Conservation (phyloP, 2,113 vertebrate species). For the Nannobrachium achirus region DNA sequence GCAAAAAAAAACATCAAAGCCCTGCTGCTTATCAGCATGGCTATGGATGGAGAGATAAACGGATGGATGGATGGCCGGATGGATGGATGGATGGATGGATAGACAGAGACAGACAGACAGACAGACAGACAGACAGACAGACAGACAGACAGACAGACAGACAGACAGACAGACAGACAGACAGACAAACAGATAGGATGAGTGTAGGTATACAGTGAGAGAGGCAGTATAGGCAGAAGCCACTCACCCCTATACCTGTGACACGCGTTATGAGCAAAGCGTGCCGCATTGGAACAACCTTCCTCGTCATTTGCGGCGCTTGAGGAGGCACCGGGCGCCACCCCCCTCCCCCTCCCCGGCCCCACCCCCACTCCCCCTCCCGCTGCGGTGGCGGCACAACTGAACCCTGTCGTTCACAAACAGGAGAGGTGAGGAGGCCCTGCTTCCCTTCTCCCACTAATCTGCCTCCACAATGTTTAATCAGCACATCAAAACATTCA, state of each 20-base stretch:
- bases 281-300: conserved; percentile 27
- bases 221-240: conserved; percentile 1
- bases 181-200: not conserved
- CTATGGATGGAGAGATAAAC: conserved; percentile 18
- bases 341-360: not conserved
- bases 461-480: conserved; percentile 83
- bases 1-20: not conserved
- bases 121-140: conserved; percentile 16
- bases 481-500: conserved; percentile 88
- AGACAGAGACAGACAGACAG: conserved; percentile 35
- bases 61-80: conserved; percentile 14
- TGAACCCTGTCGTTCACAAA: conserved; percentile 56
- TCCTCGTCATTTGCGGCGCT: conserved; percentile 36
- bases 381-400: conserved; percentile 29
- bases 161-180: not conserved
- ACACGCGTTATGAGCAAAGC: conserved; percentile 37
- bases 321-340: not conserved
- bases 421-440: conserved; percentile 72
- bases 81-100: conserved; percentile 28
- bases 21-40: conserved; percentile 5
- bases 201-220: not conserved
- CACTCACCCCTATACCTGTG: conserved; percentile 44
- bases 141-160: conserved; percentile 3
- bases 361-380: not conserved
- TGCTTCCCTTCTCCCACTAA: conserved; percentile 82